A percentile compares a stretch with the other conserved stretches of the same genome.
Evolutionary conservation across 2,113 vertebrate species (phyloP).

Genomic region (Leptodactylus fuscus): DNA sequence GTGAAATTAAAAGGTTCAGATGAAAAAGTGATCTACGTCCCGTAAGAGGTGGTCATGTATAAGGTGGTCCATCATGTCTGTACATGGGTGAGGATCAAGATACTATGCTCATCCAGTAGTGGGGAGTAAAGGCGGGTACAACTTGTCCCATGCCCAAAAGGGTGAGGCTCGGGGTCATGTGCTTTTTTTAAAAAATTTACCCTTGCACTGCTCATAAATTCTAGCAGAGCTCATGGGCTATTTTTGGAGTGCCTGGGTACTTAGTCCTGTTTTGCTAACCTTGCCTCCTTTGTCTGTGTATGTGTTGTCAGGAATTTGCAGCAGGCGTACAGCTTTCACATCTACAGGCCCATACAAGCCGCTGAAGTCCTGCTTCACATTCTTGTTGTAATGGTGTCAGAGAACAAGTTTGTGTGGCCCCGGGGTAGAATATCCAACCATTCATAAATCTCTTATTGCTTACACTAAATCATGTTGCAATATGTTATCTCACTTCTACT

Average conservation of each 20-base stretch:
- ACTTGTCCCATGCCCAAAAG: neutral
- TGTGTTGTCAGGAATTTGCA: neutral
- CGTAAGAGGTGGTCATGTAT: too few species aligned
- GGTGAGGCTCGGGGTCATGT: neutral
- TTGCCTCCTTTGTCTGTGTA: neutral
- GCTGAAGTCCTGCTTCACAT: neutral
- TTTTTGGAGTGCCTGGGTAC: neutral
- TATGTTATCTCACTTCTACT: neutral
- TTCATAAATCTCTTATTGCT: neutral
- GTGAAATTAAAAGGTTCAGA: too few species aligned
- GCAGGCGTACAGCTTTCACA: neutral
- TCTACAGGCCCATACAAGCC: neutral
- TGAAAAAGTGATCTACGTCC: too few species aligned
- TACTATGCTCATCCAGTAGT: too few species aligned
- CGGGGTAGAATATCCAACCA: neutral
- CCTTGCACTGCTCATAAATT: neutral
- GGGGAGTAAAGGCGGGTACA: neutral
- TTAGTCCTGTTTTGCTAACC: neutral
- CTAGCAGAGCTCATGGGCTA: neutral
- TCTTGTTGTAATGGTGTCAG: neutral
- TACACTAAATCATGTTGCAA: neutral
- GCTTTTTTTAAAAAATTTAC: too few species aligned
- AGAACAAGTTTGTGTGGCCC: neutral
- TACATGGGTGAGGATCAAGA: too few species aligned
- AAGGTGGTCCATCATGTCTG: too few species aligned